A percentile compares a stretch with the other conserved stretches of the same genome.
phyloP scores from a whole-genome alignment of 2,113 vertebrate genomes.

The Tupaia tana region DNA sequence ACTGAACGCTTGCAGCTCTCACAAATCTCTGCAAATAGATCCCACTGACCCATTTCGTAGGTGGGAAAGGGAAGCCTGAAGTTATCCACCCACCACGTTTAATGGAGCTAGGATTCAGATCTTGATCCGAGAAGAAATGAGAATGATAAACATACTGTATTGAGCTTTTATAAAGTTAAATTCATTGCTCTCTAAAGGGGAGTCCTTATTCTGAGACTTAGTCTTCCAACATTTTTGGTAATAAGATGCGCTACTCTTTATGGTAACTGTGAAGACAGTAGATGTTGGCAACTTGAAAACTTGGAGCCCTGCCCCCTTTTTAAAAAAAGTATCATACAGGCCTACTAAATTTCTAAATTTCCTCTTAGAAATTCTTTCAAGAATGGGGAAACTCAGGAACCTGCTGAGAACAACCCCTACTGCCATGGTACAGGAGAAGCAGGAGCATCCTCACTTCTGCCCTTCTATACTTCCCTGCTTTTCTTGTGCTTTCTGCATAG shows the following conservation, averaged over 20 bases:
- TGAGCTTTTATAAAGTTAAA: not conserved
- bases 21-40: not conserved
- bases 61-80: not conserved
- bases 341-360: not conserved
- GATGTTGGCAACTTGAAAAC: not conserved
- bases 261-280: not conserved
- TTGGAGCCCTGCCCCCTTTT: not conserved
- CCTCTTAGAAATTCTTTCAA: no score
- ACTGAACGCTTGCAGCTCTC: not conserved
- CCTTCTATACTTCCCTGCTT: not conserved
- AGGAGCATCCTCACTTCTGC: not conserved
- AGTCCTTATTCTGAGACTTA: not conserved
- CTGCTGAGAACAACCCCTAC: not conserved
- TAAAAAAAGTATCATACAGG: not conserved
- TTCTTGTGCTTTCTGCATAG: slow-evolving; percentile 2
- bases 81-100: fast-evolving
- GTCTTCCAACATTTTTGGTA: not conserved
- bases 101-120: not conserved
- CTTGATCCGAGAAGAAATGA: not conserved
- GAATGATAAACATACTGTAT: not conserved
- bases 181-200: not conserved
- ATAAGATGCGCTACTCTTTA: not conserved
- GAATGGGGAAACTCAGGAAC: no score
- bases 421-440: not conserved
- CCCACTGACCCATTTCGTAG: not conserved